Evolutionary conservation across 2,888 invertebrate genomes (phyloP).

Genomic region (Heterodera filipjevi): DNA sequence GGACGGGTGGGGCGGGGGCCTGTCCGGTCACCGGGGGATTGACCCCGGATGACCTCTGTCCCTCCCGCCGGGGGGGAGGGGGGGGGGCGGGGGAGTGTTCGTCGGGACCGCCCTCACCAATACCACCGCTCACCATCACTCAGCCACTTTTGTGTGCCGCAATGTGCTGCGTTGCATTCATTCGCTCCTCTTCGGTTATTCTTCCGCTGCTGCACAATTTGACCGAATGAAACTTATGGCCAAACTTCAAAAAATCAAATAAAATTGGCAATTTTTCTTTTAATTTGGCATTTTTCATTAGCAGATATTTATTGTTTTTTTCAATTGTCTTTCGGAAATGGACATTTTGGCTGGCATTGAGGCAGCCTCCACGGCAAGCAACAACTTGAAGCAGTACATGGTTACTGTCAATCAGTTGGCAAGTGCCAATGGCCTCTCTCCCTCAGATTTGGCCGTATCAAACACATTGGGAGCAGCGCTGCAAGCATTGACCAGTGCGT

Average conservation of each 20-base stretch:
- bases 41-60: constrained; percentile 19
- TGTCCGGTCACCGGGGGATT: background rate
- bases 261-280: background rate
- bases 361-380: background rate
- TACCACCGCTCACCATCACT: background rate
- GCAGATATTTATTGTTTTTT: background rate
- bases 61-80: background rate
- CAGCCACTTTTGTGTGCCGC: constrained; percentile 20
- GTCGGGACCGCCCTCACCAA: constrained; percentile 12
- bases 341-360: constrained; percentile 17
- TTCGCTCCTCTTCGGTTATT: background rate
- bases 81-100: constrained; percentile 10
- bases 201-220: constrained; percentile 1
- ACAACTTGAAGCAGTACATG: constrained; percentile 13
- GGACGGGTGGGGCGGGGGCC: background rate
- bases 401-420: background rate
- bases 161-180: background rate
- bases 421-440: background rate
- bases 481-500: background rate
- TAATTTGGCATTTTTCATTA: background rate
- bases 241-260: background rate
- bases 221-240: background rate
- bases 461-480: background rate
- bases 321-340: background rate
- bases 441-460: background rate